Evolutionary conservation across 2,888 invertebrate species (phyloP).

Genomic region (Blastobasis lacticolella): DNA sequence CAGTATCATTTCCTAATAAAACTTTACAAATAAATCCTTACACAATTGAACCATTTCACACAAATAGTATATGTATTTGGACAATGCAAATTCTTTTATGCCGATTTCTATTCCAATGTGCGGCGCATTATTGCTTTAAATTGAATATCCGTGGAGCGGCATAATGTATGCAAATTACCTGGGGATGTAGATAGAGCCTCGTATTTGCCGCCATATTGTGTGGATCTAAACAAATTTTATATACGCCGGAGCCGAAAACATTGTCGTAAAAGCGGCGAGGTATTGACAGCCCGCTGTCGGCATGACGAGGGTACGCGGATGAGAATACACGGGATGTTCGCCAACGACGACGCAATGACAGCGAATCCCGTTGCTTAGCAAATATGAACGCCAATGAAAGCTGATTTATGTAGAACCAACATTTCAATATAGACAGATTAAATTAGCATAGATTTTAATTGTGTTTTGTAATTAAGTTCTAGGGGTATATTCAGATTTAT

Average conservation of each 20-base stretch:
- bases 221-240: not conserved
- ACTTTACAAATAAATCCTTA: no score
- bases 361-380: slow-evolving; percentile 25
- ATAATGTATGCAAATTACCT: no score
- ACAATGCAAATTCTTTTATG: no score
- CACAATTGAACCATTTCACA: no score
- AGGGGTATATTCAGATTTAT: not conserved
- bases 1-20: no score
- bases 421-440: no score
- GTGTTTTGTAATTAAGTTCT: not conserved
- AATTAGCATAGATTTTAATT: no score
- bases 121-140: no score
- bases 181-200: no score
- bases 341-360: slow-evolving; percentile 22
- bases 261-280: slow-evolving; percentile 21
- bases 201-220: not conserved
- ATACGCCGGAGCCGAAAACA: not conserved
- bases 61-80: no score
- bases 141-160: no score
- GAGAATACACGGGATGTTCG: slow-evolving; percentile 22
- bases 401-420: slow-evolving; percentile 3
- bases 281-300: slow-evolving; percentile 29
- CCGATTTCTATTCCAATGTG: no score
- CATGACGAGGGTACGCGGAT: slow-evolving; percentile 38
- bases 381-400: slow-evolving; percentile 16